Evolutionary conservation across 2,797 vertebrate species (phyloP).

Genomic region (Eospalax fontanierii): DNA sequence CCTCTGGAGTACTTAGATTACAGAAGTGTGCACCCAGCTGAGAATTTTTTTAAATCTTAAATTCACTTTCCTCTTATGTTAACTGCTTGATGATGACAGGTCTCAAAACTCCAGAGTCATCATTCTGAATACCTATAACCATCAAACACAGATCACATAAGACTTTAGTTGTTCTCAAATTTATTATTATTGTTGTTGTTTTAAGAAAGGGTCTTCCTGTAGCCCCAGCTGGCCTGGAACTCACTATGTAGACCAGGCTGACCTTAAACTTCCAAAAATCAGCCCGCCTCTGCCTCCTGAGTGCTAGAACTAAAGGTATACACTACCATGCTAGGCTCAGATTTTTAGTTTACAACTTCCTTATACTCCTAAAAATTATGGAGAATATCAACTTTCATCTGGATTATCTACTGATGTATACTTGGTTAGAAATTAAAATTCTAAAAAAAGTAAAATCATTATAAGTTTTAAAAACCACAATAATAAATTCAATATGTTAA

Average conservation of each 20-base stretch:
- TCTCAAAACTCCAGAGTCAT: neutral
- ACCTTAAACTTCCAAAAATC: too few relatives aligned
- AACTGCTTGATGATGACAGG: neutral
- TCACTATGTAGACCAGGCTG: too few relatives aligned
- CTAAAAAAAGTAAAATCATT: neutral
- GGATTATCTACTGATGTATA: neutral
- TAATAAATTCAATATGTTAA: neutral
- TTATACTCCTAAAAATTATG: neutral
- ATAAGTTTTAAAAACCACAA: too few relatives aligned
- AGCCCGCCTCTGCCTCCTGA: too few relatives aligned
- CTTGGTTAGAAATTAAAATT: neutral
- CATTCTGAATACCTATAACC: neutral
- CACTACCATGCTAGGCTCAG: too few relatives aligned
- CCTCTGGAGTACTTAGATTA: too few relatives aligned
- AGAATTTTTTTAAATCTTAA: constrained; percentile 23
- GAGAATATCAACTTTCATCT: constrained; percentile 18
- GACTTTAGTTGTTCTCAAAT: neutral
- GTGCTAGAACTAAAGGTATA: neutral
- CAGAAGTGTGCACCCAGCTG: neutral
- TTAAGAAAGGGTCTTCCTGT: neutral
- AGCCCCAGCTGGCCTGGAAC: too few relatives aligned
- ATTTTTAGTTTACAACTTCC: too few relatives aligned
- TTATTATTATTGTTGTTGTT: too few relatives aligned
- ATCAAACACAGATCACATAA: neutral
- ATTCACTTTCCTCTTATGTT: neutral